Percentiles rank a stretch among this genome's conserved stretches.
Conservation (phyloP, 64 coral and sea anemone species). For the Trachythela sp. region DNA sequence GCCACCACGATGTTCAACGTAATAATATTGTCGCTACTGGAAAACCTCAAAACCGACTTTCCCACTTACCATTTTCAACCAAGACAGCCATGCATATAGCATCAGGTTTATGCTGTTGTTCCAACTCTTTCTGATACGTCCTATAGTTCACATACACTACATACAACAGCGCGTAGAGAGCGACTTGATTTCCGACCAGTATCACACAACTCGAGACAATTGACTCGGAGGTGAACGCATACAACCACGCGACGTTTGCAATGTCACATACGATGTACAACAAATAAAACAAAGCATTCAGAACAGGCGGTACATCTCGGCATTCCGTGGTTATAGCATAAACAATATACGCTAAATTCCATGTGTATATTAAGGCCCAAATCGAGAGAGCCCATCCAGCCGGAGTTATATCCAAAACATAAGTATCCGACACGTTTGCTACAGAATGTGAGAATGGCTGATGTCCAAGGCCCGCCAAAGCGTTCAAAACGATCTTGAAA, state of each 20-base stretch:
- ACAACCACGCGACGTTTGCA: slow-evolving; percentile 51
- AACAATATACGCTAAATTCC: slow-evolving; percentile 61
- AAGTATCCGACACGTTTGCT: slow-evolving; percentile 51
- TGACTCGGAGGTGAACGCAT: background rate
- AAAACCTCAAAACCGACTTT: too few relatives aligned
- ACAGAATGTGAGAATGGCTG: background rate
- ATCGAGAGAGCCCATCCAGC: slow-evolving; percentile 86
- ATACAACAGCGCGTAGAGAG: background rate
- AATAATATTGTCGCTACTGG: too few relatives aligned
- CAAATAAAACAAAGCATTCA: slow-evolving; percentile 40
- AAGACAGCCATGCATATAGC: background rate
- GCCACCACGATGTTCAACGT: too few relatives aligned
- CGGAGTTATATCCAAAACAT: slow-evolving; percentile 75
- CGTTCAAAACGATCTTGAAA: background rate
- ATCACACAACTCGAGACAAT: background rate
- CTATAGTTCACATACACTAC: background rate
- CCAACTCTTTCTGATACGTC: background rate
- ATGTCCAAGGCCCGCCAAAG: background rate
- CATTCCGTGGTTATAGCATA: slow-evolving; percentile 70
- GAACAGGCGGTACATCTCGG: slow-evolving; percentile 28
- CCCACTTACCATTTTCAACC: background rate
- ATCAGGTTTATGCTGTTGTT: background rate
- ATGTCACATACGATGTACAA: slow-evolving; percentile 49
- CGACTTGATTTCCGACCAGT: background rate
- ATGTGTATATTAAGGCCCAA: slow-evolving; percentile 78